Evolutionary conservation across 2,113 vertebrate species (phyloP), one percentile per base, ranked within the genome.

Genomic region (Pyxicephalus adspersus): DNA sequence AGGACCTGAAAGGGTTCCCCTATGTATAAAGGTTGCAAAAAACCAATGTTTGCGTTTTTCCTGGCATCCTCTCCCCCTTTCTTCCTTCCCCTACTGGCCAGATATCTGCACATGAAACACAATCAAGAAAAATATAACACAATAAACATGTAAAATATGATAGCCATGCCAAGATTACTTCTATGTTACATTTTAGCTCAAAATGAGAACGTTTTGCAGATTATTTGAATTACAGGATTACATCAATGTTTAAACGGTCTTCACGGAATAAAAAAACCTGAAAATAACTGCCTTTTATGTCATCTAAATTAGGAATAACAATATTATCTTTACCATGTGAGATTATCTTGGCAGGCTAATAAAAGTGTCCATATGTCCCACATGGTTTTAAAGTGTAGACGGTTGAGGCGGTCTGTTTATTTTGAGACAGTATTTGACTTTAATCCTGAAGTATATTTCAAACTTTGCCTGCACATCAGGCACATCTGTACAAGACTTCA

Each of bases 401-500:
- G 8, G 54, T 7, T n/a, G n/a, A 45, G 29, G 31, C 55, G 13
- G 31, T 20, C 26, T 74, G 31, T 75, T 75, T 75, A 74, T 74
- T 61, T 60, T 75, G 23, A 25, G 26, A 72, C 16, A 31, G 23
- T 31, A 26, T 57, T 31, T 55, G 28, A 72, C 70, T 57, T 57
- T 72, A 72, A 72, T 72, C 52, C 52, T 72, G 20, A 52, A 31
- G 54, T 18, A 61, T 5, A 2, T 75, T 45, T 75, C 20, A 75
- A 15, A 25, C 50, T 9, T 72, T 20, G 54, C 26, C 50, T 19
- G 26, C 23, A 28, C 23, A 29, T 2, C 52, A 28, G 17, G 8
- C 38, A 26, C 68, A 55, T 71, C 25, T 71, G 26, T 19, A 55
- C 4, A 31, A 29, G 29, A 25, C 51, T 8, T 71, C 3, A 2